These are phyloP conservation scores for Myripristis jacobus DNA, from an alignment of 2,797 vertebrate species.

Conservation along the genomic window DNA sequence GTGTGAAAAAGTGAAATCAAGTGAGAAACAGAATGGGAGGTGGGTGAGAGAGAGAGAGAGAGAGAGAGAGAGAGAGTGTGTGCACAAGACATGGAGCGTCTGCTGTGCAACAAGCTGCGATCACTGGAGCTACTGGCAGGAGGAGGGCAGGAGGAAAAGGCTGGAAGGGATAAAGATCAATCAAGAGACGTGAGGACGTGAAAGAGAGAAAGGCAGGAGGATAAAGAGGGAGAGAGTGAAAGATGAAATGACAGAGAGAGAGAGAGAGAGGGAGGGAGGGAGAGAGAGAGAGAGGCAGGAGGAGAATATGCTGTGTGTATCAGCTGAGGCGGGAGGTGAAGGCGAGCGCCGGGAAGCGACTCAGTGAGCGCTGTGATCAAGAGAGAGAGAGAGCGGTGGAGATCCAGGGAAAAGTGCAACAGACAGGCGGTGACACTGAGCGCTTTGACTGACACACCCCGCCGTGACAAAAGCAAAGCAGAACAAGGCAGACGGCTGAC, in stretches of 20 bases:
- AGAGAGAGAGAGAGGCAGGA: constrained; percentile 23
- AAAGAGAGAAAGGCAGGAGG: constrained; percentile 31
- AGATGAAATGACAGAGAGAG: constrained; percentile 8
- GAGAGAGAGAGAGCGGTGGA: constrained; percentile 42
- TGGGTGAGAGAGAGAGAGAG: constrained; percentile 20
- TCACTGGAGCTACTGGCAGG: constrained; percentile 47
- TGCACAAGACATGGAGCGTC: constrained; percentile 23
- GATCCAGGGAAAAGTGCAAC: constrained; percentile 48
- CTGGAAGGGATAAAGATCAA: constrained; percentile 52
- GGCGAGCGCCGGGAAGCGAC: constrained; percentile 34
- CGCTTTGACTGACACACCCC: constrained; percentile 29
- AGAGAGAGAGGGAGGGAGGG: background rate
- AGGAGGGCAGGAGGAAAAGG: constrained; percentile 42
- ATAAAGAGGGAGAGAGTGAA: constrained; percentile 9
- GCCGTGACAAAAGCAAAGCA: constrained; percentile 4
- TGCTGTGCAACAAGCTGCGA: constrained; percentile 70
- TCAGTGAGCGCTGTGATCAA: constrained; percentile 42
- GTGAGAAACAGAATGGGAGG: constrained; percentile 21
- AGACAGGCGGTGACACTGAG: constrained; percentile 27
- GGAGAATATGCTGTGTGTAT: constrained; percentile 30
- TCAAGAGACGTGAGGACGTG: constrained; percentile 47
- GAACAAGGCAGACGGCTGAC: constrained; percentile 16
- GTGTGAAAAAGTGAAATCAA: constrained; percentile 44
- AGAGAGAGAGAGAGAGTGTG: constrained; percentile 23
- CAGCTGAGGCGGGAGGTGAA: constrained; percentile 41